Base-by-base conservation (phyloP, 2,797 vertebrate genomes). In the Amniataba percoides region DNA sequence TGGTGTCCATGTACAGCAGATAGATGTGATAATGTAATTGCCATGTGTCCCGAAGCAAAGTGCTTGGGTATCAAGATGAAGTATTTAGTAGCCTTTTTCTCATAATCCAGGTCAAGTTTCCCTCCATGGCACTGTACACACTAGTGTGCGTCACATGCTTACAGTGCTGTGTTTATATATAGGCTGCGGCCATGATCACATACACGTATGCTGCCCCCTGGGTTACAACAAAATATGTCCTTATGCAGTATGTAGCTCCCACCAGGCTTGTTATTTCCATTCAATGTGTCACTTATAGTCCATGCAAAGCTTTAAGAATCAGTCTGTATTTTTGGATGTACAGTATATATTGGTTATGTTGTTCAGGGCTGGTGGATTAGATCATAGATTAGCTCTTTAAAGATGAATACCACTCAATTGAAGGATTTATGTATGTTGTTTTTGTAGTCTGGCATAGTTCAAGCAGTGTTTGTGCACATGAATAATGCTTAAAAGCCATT, bases 71-170 rank as follows among this genome's bases (percentile, higher is more conserved):
- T 67, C 31, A 39, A 36, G 60, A 46, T 83, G 27, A 87, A 87
- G 87, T 81, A 82, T 89, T 79, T 74, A 81, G 74, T 74, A 77
- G 90, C 81, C 67, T 83, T 89, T 86, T 74, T 62, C 70, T 72
- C 56, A 62, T 85, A 68, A 83, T 78, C 82, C 80, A 81, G 74
- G 82, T 83, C 78, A 86, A 27, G 71, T 62, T 81, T 78, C 49
- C 9, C 80, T 73, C 42, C 39, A 0, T 25, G 5, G 66, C 51
- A 11, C 84, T 51, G 67, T 65, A 72, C 42, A 72, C 42, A 68
- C 58, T 58, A 62, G 46, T 58, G 75, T 65, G 61, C 36, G 3
- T 77, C 80, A 87, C 70, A 74, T 39, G 77, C 84, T 80, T 77
- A 70, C 55, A 69, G 55, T 46, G 31, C 77, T 68, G 62, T 74